Base-by-base conservation (phyloP, 1,140 invertebrate species). In the Gryon sp. region DNA sequence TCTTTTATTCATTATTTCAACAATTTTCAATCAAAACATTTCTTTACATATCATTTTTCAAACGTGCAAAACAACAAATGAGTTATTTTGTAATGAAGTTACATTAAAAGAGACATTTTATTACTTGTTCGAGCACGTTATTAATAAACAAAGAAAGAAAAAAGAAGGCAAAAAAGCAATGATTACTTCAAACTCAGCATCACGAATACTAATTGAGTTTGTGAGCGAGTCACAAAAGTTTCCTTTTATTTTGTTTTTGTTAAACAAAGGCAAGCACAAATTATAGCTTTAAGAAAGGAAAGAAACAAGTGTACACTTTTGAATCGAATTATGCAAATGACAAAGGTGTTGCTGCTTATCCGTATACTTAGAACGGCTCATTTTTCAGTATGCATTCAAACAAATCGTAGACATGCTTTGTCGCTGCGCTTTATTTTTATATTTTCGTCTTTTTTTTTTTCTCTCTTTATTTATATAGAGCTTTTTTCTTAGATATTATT, bases 321-420 rank as follows among this genome's bases (percentile, higher is more conserved):
- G 55, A 52, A 70, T 70, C 28, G 46, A 62, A 60, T 70, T 70
- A 70, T 62, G 66, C 55, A 60, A 70, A 70, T 70, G 19, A 41
- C 55, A 53, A 52, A 59, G 46, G 46, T 62, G 55, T 53, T 62
- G 46, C n/a, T n/a, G n/a, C 66, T 70, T 70, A 62, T 60, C 48
- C 55, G 55, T 30, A 53, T 70, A 62, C 66, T 70, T 70, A 70
- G 46, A 70, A 70, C 43, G 22, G 6, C 46, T 46, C 55, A 45
- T 46, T 70, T 52, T 59, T 62, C 2, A 46, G 46, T 32, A n/a
- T n/a, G 52, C 41, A 50, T 32, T 59, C 24, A 40, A 7, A 28
- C 11, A 12, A 50, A 18, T 28, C 53, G 53, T 30, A 68, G 12
- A 36, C 66, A 52, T 70, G 66, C 45, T 60, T 69, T 70, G 45